Evolutionary conservation across 2,888 invertebrate genomes (phyloP), one percentile per base, ranked within the genome.

Genomic region (Diaperis boleti): DNA sequence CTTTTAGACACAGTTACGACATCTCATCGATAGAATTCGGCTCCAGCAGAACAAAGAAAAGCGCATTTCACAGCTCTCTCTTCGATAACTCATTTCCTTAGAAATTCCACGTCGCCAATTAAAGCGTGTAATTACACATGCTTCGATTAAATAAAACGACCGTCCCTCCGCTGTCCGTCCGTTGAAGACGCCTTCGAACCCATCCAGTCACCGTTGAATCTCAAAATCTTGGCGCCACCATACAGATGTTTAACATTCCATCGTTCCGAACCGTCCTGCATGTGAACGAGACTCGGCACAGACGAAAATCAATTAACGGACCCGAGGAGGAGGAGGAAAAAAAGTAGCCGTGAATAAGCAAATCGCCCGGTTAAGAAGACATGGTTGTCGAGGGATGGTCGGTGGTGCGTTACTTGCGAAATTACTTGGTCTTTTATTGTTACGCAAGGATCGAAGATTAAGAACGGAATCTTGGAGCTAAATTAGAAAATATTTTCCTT

Each of bases 201-300:
- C 44, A 22, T 26, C 26, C 33, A 14, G 50, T 26, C 39, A 50
- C 33, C 52, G 29, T 22, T 13, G 37, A 45, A 57, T 57, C 57
- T 45, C 20, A 41, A 59, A 59, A 59, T 49, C 59, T 66, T 69
- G 71, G 71, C 71, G 71, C 71, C 71, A 71, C 71, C 57, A 64
- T 64, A 64, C 68, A 66, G 66, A 69, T 69, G 69, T 71, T 68
- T 71, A 44, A 66, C 67, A 71, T 71, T 71, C 71, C 70, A 56
- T 39, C 29, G 33, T 33, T n/a, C 31, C 35, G 22, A 61, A 67
- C 64, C 61, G 14, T 45, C 44, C 50, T 37, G 62, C 50, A 57
- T 39, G 44, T 39, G 50, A 52, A 55, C 39, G 44, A 64, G 56
- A 63, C 47, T 11, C 59, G 59, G 42, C 20, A 50, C 52, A 11